These are phyloP conservation scores for Pelobates fuscus DNA, from an alignment of 2,113 vertebrate species.

Conservation along the genomic window DNA sequence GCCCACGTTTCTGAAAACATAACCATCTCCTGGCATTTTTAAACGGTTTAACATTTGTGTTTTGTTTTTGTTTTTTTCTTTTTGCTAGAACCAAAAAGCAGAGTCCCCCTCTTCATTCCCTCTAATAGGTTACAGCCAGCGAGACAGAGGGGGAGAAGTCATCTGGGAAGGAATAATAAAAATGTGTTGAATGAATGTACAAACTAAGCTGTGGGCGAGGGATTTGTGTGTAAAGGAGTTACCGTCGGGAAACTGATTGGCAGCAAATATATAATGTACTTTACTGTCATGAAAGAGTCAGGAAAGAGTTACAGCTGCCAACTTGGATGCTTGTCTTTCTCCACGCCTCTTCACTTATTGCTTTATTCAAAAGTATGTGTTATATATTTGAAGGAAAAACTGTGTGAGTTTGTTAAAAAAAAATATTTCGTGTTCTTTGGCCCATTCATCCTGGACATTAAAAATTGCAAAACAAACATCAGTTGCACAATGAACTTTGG, in stretches of 20 bases:
- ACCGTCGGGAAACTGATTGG: conserved; percentile 1
- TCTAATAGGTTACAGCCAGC: conserved; percentile 6
- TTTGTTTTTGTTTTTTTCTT: conserved; percentile 1
- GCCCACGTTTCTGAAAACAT: background rate
- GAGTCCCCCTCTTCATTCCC: background rate
- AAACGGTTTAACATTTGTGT: background rate
- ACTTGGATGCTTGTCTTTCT: background rate
- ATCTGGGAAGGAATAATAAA: background rate
- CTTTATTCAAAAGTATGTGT: background rate
- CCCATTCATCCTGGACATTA: background rate
- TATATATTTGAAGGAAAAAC: background rate
- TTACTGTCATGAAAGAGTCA: too few relatives aligned
- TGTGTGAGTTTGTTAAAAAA: background rate
- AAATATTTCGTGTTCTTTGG: background rate
- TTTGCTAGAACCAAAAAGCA: background rate
- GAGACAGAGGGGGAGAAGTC: background rate
- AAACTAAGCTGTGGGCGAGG: background rate
- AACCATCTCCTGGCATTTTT: background rate
- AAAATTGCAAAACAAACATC: background rate
- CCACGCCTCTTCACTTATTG: background rate
- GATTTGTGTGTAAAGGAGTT: background rate
- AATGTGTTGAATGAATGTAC: conserved; percentile 10
- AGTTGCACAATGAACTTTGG: conserved; percentile 25
- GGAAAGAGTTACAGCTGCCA: background rate
- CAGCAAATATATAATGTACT: background rate